phyloP scores from a whole-genome alignment of 2,113 vertebrate genomes.

The Brachyhypopomus occidentalis region DNA sequence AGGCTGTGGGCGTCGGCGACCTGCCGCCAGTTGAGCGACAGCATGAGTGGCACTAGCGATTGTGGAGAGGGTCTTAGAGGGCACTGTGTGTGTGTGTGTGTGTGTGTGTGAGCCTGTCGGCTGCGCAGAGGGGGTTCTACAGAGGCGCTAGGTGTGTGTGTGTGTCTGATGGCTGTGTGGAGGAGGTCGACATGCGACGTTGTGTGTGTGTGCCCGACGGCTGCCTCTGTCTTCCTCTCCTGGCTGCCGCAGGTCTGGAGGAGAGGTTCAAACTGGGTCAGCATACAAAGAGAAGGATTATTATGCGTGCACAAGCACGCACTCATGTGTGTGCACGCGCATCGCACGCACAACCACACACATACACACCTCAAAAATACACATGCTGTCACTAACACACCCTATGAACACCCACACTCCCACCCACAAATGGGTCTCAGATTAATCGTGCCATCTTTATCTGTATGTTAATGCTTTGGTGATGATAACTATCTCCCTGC shows the following conservation, averaged over 20 bases:
- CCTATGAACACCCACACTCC: too few species aligned
- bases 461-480: conserved; percentile 64
- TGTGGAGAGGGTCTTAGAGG: too few species aligned
- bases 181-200: too few species aligned
- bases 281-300: neutral
- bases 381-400: neutral
- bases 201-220: conserved; percentile 52
- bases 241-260: neutral
- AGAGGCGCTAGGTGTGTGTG: too few species aligned
- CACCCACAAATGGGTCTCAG: conserved; percentile 56
- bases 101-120: neutral
- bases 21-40: too few species aligned
- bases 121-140: too few species aligned
- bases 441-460: conserved; percentile 69
- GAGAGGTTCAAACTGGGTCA: neutral
- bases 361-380: neutral
- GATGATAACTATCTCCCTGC: conserved; percentile 48
- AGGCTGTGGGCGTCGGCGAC: too few species aligned
- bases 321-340: neutral
- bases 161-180: too few species aligned
- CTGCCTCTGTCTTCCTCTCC: neutral
- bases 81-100: conserved; percentile 59
- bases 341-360: neutral
- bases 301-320: neutral
- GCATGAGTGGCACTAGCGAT: too few species aligned